Conservation (phyloP, 2,888 invertebrate genomes). For the Tipula helvola region DNA sequence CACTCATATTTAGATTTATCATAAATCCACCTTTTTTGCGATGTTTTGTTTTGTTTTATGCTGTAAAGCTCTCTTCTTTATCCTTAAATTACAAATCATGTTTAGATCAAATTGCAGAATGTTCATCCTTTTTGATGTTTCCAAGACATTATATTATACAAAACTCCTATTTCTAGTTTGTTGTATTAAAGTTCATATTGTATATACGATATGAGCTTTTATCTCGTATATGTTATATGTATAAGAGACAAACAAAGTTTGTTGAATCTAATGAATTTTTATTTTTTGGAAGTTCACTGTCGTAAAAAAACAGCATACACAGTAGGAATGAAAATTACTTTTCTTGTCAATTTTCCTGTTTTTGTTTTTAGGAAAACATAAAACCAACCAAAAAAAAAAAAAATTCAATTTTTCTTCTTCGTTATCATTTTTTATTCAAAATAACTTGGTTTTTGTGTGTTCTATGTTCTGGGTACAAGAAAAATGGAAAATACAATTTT, state of each 20-base stretch:
- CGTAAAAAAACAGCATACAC: not conserved
- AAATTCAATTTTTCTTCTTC: not conserved
- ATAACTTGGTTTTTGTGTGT: not conserved
- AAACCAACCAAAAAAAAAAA: not conserved
- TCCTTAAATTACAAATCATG: not conserved
- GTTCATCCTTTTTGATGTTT: not conserved
- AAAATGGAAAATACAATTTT: not conserved
- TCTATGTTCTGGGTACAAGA: not conserved
- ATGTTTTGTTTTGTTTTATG: not conserved
- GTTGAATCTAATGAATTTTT: not conserved
- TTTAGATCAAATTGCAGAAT: not conserved
- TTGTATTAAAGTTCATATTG: not conserved
- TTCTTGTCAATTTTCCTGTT: not conserved
- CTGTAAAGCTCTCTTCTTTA: not conserved
- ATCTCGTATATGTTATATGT: not conserved
- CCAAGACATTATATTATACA: not conserved
- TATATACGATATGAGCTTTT: not conserved
- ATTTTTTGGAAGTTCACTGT: not conserved
- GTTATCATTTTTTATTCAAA: not conserved
- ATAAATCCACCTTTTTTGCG: not conserved
- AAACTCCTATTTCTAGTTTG: not conserved
- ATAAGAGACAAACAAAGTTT: not conserved
- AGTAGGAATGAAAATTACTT: slow-evolving; percentile 4
- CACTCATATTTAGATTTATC: not conserved
- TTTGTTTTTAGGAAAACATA: not conserved